Evolutionary conservation across 2,888 invertebrate genomes (phyloP), one percentile per base, ranked within the genome.

Genomic region (Drosophila kuntzei): DNA sequence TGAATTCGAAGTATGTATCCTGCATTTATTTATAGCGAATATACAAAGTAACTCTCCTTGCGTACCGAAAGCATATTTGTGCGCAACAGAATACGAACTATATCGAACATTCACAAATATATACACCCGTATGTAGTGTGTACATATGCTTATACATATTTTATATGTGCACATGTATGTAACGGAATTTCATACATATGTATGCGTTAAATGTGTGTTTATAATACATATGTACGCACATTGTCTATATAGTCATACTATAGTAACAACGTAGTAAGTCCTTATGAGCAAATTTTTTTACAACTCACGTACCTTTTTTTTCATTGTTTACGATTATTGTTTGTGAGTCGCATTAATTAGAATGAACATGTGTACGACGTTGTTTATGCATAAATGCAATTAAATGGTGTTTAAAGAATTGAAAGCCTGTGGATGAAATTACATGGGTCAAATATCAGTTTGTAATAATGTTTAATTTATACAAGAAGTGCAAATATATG

Each of bases 1-100:
- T 68, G 69, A 68, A 55, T 72, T 69, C 72, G 55, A 47, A 76
- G 76, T 76, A 77, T 59, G 76, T 76, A 76, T 76, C 43, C 32
- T 59, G 50, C 27, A 62, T 41, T 66, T 36, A 71, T 59, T 62
- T 53, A 44, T 57, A 62, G 58, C 58, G 37, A 67, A 50, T 12
- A 44, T 32, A 20, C 14, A 16, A 36, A 46, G 36, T 53, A 67
- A 37, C 44, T 54, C 8, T 43, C 22, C 25, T 16, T 14, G 20
- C 25, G 39, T 57, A 46, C 9, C 25, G 8, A 58, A 37, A 20
- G n/a, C 16, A 18, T 18, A 27, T 22, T n/a, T 44, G 27, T 22
- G 50, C 43, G 41, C 22, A 25, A 36, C 4, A 44, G 3, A 41
- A 47, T 32, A 16, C 16, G 20, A 29, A 49, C 25, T 41, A 41